Evolutionary conservation across 2,888 invertebrate species (phyloP).

Genomic region (Agriotes lineatus): DNA sequence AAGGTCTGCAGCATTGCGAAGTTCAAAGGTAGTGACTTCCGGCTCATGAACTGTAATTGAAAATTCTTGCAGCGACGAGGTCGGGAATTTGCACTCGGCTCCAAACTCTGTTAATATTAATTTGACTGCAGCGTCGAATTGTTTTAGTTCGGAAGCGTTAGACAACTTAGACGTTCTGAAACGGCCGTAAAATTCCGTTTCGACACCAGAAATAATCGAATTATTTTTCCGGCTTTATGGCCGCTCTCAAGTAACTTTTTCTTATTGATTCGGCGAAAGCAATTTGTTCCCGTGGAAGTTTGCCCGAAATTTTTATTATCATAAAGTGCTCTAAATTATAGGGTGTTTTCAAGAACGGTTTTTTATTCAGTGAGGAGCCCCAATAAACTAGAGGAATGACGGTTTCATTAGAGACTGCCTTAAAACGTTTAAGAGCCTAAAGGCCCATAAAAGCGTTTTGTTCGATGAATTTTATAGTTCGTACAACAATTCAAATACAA

Average conservation of each 20-base stretch:
- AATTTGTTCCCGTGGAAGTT: constrained; percentile 39
- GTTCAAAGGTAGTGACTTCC: not conserved
- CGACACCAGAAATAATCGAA: constrained; percentile 31
- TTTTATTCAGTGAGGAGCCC: constrained; percentile 17
- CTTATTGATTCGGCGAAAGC: constrained; percentile 42
- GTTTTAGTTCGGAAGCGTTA: not conserved
- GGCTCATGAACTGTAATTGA: not conserved
- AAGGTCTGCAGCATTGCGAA: not conserved
- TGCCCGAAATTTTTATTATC: constrained; percentile 42
- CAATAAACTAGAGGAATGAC: constrained; percentile 13
- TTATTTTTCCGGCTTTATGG: constrained; percentile 36
- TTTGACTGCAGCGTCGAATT: not conserved
- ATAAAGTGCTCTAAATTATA: constrained; percentile 40
- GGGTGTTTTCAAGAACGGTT: constrained; percentile 34
- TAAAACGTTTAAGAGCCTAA: not conserved
- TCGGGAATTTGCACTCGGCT: not conserved
- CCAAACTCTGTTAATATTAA: not conserved
- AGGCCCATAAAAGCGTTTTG: not conserved
- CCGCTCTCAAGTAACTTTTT: constrained; percentile 40
- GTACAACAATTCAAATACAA: too few relatives aligned
- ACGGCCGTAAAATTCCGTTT: constrained; percentile 11
- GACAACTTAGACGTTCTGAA: not conserved
- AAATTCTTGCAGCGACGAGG: constrained; percentile 1
- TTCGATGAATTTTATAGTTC: not conserved
- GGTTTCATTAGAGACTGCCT: not conserved